Evolutionary conservation across 1,140 invertebrate species (phyloP), one percentile per base, ranked within the genome.

Genomic region (Conus ventricosus): DNA sequence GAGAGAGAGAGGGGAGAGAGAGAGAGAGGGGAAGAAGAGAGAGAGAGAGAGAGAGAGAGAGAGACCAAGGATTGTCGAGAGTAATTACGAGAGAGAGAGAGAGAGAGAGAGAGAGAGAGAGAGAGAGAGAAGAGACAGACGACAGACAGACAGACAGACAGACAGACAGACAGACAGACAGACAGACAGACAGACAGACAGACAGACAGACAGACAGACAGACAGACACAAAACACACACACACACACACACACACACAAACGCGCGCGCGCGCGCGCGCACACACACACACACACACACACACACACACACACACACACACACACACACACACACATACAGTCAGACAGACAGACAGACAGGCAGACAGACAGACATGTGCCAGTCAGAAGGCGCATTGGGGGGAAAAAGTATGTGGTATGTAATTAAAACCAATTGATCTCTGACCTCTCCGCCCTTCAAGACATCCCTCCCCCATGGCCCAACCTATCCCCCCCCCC

Each of bases 231-330:
- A n/a, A n/a, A 60, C 57, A 54, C 27, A n/a, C 53, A 51, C 17
- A 20, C 5, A 27, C 39, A 81, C 8, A 55, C 13, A 53, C 53
- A 53, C 81, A 53, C 81, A 53, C 39, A 83, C 4, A n/a, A 39
- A 53, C 53, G 5, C 81, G 11, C 23, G 39, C 39, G 39, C 39
- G 39, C 39, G 39, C 3, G 39, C 3, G 39, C 3, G 39, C 39
- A 4, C 15, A 15, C 53, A 55, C 67, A 20, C 7, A 25, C 67
- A 25, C 67, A 25, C 67, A 25, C 67, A 25, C 67, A 25, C 67
- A 25, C 67, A 25, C 67, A 75, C 67, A 75, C 67, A 75, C 67
- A 75, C 67, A 75, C 67, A 75, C 67, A 75, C 67, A 75, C 67
- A 75, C 67, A 75, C 53, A 55, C 67, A 20, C 7, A 25, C 67